Conservation (phyloP, 2,888 invertebrate species). For the Anticlea derivata region DNA sequence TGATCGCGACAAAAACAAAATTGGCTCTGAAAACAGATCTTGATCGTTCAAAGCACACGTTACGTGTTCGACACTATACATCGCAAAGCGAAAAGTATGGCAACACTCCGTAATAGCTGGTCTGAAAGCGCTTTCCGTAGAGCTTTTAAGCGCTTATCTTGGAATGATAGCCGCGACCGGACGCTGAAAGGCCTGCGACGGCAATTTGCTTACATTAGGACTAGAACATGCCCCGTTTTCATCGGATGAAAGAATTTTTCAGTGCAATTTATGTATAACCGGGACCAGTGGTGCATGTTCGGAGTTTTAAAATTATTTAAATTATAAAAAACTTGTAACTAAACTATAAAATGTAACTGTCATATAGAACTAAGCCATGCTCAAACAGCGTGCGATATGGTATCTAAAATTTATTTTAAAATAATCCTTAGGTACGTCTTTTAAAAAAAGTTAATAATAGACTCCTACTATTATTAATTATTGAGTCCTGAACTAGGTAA, state of each 20-base stretch:
- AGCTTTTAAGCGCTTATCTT: slow-evolving; percentile 84
- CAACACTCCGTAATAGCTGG: slow-evolving; percentile 67
- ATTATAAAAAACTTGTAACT: too few species aligned
- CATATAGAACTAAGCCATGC: too few species aligned
- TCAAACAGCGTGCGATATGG: too few species aligned
- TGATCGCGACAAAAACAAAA: slow-evolving; percentile 6
- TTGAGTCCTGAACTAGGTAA: too few species aligned
- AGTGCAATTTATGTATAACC: slow-evolving; percentile 45
- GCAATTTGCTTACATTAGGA: slow-evolving; percentile 83
- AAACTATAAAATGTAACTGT: too few species aligned
- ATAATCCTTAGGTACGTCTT: too few species aligned
- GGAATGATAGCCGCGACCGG: slow-evolving; percentile 81
- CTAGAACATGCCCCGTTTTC: slow-evolving; percentile 74
- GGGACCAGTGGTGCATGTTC: slow-evolving; percentile 6
- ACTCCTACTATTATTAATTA: too few species aligned
- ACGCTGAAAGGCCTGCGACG: slow-evolving; percentile 78
- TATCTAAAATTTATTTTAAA: too few species aligned
- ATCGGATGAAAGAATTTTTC: slow-evolving; percentile 53
- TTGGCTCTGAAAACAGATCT: slow-evolving; percentile 44
- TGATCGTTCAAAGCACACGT: slow-evolving; percentile 49
- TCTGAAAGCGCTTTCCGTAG: slow-evolving; percentile 78
- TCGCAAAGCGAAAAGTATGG: slow-evolving; percentile 68
- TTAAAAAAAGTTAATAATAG: too few species aligned
- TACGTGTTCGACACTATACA: slow-evolving; percentile 51
- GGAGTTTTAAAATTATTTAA: too few species aligned